Evolutionary conservation across 1,140 invertebrate genomes (phyloP).

Genomic region (Drosophila neocordata): DNA sequence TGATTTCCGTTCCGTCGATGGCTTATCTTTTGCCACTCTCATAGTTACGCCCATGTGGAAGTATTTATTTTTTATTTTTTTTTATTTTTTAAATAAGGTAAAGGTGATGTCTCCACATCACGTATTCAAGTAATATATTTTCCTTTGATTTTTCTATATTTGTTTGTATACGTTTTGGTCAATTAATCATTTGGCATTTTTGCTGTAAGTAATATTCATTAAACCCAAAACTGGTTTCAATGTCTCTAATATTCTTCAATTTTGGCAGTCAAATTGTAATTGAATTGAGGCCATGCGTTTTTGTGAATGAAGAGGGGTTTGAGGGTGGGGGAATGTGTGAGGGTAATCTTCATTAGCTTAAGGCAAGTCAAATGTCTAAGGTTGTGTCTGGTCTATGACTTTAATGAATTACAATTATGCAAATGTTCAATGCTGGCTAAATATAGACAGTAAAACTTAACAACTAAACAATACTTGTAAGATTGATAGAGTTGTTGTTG

Average conservation of each 20-base stretch:
- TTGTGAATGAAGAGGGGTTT: background rate
- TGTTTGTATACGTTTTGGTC: conserved; percentile 50
- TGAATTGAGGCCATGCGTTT: conserved; percentile 43
- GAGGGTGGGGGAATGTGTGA: too few species aligned
- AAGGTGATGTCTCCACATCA: conserved; percentile 5
- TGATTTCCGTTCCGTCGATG: background rate
- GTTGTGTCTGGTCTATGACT: conserved; percentile 3
- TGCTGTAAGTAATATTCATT: conserved; percentile 13
- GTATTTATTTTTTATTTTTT: background rate
- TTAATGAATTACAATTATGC: conserved; percentile 44
- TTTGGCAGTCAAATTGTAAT: conserved; percentile 38
- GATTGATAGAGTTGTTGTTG: conserved; percentile 45
- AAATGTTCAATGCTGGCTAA: conserved; percentile 24
- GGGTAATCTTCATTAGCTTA: conserved; percentile 20
- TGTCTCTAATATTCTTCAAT: conserved; percentile 21
- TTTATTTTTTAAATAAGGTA: background rate
- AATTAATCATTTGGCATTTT: conserved; percentile 57
- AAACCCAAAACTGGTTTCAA: conserved; percentile 18
- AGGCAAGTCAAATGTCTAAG: conserved; percentile 15
- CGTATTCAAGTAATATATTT: conserved; percentile 9
- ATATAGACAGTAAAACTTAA: conserved; percentile 4
- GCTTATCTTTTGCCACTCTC: conserved; percentile 13
- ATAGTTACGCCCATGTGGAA: conserved; percentile 12
- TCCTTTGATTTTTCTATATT: conserved; percentile 3
- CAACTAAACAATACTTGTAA: conserved; percentile 15